Evolutionary conservation across 2,888 invertebrate genomes (phyloP), one percentile per base, ranked within the genome.

Genomic region (Drosophila monieri): DNA sequence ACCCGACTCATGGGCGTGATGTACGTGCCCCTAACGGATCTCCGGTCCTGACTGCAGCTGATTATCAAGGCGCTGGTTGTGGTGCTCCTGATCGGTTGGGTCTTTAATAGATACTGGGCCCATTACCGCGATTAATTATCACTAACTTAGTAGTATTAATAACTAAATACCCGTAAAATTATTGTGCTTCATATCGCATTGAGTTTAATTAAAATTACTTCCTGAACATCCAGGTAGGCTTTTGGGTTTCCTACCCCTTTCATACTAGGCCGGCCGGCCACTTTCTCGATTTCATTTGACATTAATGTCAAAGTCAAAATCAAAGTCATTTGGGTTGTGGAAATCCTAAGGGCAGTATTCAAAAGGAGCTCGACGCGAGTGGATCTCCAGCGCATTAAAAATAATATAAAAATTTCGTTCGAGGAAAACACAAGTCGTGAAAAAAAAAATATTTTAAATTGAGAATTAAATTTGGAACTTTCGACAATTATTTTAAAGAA

Each of bases 11-110:
- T 99, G 97, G 97, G 97, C 43, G 99, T 99, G 10, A 96, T 98
- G 79, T 99, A 98, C 90, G 99, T 99, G 35, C 99, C 99, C 0
- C 93, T 99, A 47, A 99, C 99, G 0, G 98, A 98, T 91, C 94
- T 95, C 90, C 93, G 79, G 0, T 85, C 91, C 56, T 91, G 91
- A 91, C 88, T 90, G 73, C 64, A 80, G 41, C 48, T 73, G 27
- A 56, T 74, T n/a, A 70, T 80, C 8, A 86, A 78, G 72, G 57
- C 72, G 25, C 4, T 78, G 41, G 43, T 89, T 56, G 69, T 80
- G 14, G 37, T 78, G 47, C 41, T 84, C 41, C 64, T 91, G 23
- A 47, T 85, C 30, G 72, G 80, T n/a, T 64, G 89, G 65, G 51
- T 88, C 27, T 37, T 78, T 27, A 84, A 87, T 53, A 76, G 73